These are phyloP conservation scores for Crossaster papposus DNA, from an alignment of 53 echinoderm and acorn worm genomes.

Conservation along the genomic window DNA sequence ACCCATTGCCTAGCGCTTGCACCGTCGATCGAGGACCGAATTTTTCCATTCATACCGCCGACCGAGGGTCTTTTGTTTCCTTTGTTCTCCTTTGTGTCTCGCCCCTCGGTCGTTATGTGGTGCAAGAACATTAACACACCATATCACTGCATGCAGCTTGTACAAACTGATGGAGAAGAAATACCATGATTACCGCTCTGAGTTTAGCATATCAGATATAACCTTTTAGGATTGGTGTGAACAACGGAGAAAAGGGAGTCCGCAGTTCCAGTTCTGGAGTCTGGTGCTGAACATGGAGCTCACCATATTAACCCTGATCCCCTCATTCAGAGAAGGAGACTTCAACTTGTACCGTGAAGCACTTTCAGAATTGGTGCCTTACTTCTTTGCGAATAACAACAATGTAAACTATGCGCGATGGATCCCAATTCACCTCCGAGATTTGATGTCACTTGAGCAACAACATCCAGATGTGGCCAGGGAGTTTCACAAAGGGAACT, in stretches of 20 bases:
- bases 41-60: no score
- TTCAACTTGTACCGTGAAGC: not conserved
- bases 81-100: no score
- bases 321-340: not conserved
- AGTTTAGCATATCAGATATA: no score
- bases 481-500: slow-evolving; percentile 53
- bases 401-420: slow-evolving; percentile 62
- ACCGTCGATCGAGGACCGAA: no score
- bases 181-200: not conserved
- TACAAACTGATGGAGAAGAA: not conserved
- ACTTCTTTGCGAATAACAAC: slow-evolving; percentile 65
- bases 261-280: not conserved
- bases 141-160: not conserved
- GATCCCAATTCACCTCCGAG: slow-evolving; percentile 57
- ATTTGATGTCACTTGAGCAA: slow-evolving; percentile 42
- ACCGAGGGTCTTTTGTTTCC: no score
- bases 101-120: no score
- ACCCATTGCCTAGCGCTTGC: no score
- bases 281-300: not conserved
- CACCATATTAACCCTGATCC: not conserved
- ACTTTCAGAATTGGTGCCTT: slow-evolving; percentile 27
- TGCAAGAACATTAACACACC: no score
- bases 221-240: not conserved
- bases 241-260: not conserved
- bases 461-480: slow-evolving; percentile 38